A percentile compares a stretch with the other conserved stretches of the same genome.
Evolutionary conservation across 2,797 vertebrate species (phyloP).

Genomic region (Esox masquinongy): DNA sequence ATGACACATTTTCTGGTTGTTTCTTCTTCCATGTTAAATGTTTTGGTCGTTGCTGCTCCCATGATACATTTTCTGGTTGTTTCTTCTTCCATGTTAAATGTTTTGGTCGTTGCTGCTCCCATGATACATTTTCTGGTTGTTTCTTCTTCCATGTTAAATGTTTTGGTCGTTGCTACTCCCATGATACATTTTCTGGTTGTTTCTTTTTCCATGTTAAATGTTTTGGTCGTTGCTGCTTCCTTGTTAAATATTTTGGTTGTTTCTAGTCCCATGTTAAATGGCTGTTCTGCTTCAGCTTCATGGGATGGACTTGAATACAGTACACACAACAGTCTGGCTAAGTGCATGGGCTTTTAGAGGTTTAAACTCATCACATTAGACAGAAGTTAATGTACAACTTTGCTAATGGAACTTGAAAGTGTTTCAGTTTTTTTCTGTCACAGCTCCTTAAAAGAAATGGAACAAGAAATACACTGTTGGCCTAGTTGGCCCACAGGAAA

Average conservation of each 20-base stretch:
- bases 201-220: not conserved
- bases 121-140: not conserved
- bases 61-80: too few relatives aligned
- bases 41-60: too few relatives aligned
- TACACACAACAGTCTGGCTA: constrained; percentile 19
- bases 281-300: constrained; percentile 14
- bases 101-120: too few relatives aligned
- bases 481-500: not conserved
- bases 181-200: not conserved
- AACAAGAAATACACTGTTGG: not conserved
- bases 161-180: too few relatives aligned
- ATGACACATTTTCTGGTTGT: not conserved
- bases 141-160: not conserved
- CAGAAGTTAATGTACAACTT: constrained; percentile 33
- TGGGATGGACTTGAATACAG: not conserved
- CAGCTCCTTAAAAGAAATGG: not conserved
- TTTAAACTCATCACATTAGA: constrained; percentile 40
- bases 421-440: not conserved
- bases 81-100: not conserved
- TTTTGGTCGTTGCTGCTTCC: too few relatives aligned
- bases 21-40: not conserved
- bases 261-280: not conserved
- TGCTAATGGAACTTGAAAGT: not conserved
- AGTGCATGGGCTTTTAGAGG: constrained; percentile 40
- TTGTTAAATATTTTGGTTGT: too few relatives aligned